Base-by-base conservation (phyloP, 2,888 invertebrate species). In the Melieria picta region DNA sequence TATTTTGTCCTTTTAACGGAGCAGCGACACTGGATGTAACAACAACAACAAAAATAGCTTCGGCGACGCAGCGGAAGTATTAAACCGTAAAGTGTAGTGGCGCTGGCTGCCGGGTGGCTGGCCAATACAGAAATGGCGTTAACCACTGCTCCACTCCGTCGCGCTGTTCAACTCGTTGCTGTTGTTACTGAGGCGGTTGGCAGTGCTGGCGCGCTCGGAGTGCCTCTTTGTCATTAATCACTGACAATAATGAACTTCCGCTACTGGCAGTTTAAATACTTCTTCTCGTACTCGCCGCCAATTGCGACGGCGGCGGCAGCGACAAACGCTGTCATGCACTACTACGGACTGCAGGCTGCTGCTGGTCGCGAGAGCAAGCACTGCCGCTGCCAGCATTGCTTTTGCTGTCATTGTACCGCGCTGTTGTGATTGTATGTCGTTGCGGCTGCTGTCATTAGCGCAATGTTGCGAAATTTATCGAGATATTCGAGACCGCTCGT, bases 191-290 rank as follows among this genome's bases (percentile, higher is more conserved):
- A 30, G 30, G 30, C 55, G 52, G 47, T 48, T 60, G 6, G 62
- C 50, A 43, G 43, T 65, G 71, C 46, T 45, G 52, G 30, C 50
- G 55, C 50, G 60, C 69, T 69, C 60, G 55, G 65, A 52, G 65
- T 61, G 46, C 57, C 63, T 75, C 74, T 74, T 76, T 76, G 80
- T 79, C 84, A 83, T 84, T 83, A 84, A 83, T 83, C 85, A 83
- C 84, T 80, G 84, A 80, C 83, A 81, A 83, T 83, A 83, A 83
- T 83, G 83, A 83, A 84, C 83, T 83, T 84, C 84, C 84, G 82
- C 75, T 80, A 76, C 78, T 81, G 80, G 78, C 80, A 73, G 75
- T 75, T 74, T 64, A 74, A 74, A 75, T 76, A 67, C 72, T 30
- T 30, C 30, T 30, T 30, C 30, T 30, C 30, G 30, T 30, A 30